These are phyloP conservation scores for Platysteira castanea DNA, from an alignment of 2,113 vertebrate genomes.

Conservation along the genomic window DNA sequence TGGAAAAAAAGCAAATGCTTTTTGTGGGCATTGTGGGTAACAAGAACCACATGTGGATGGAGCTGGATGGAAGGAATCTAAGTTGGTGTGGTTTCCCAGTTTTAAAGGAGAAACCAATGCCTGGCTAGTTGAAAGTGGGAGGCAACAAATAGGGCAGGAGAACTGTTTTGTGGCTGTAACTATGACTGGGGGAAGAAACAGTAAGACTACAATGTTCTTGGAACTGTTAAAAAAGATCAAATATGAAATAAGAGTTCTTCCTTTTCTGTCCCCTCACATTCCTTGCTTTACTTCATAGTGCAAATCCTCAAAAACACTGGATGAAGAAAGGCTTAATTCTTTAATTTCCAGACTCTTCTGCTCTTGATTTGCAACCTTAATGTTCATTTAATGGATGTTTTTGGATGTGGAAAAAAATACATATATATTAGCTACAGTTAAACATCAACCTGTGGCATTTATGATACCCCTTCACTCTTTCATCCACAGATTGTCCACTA, in stretches of 20 bases:
- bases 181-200: neutral
- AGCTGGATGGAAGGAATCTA: neutral
- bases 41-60: slow-evolving; percentile 48
- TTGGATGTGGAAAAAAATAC: neutral
- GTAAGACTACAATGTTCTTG: neutral
- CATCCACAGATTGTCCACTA: neutral
- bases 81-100: neutral
- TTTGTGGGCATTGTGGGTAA: neutral
- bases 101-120: neutral
- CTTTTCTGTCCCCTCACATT: neutral
- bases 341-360: neutral
- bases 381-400: neutral
- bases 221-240: neutral
- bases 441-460: neutral
- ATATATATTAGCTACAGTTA: neutral
- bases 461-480: neutral
- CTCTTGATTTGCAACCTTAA: neutral
- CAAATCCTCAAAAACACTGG: neutral
- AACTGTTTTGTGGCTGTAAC: neutral
- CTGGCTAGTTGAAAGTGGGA: neutral
- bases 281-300: neutral
- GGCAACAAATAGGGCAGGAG: neutral
- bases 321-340: neutral
- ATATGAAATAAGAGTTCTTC: neutral
- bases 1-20: neutral